These are phyloP conservation scores for Lethenteron reissneri DNA, from an alignment of 2,113 vertebrate species.

Conservation along the genomic window DNA sequence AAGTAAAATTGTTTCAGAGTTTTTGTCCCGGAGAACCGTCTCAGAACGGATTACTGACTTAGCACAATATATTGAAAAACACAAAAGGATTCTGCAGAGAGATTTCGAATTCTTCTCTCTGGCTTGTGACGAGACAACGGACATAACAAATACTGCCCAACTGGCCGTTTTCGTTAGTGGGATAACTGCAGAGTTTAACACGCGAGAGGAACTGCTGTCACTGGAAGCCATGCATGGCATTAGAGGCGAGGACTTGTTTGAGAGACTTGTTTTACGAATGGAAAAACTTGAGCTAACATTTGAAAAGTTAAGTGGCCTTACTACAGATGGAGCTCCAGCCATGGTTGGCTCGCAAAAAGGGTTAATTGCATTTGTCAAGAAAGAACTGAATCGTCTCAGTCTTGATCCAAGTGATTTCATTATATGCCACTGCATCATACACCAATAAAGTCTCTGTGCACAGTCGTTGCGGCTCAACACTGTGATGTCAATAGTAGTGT, in stretches of 20 bases:
- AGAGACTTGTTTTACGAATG: not conserved
- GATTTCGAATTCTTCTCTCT: slow-evolving; percentile 12
- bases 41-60: slow-evolving; percentile 12
- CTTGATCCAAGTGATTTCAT: slow-evolving; percentile 12
- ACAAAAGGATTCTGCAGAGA: slow-evolving; percentile 8
- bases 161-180: slow-evolving; percentile 1
- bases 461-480: slow-evolving; percentile 11
- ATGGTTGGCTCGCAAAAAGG: slow-evolving; percentile 5
- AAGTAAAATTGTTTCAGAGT: slow-evolving; percentile 10
- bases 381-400: slow-evolving; percentile 11
- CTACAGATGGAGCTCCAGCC: slow-evolving; percentile 1
- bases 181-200: slow-evolving; percentile 10
- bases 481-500: slow-evolving; percentile 9
- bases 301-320: not conserved
- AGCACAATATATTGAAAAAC: slow-evolving; percentile 13
- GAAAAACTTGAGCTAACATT: not conserved
- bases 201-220: not conserved
- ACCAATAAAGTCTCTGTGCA: slow-evolving; percentile 13
- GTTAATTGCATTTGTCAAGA: slow-evolving; percentile 13
- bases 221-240: slow-evolving; percentile 6
- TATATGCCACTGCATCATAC: slow-evolving; percentile 14
- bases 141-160: slow-evolving; percentile 12
- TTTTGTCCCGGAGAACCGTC: slow-evolving; percentile 12
- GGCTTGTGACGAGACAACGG: slow-evolving; percentile 12
- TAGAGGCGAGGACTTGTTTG: not conserved